Percentiles rank a stretch among this genome's conserved stretches.
These are phyloP conservation scores for Diceros bicornis DNA, from an alignment of 2,797 vertebrate species.

Conservation along the genomic window DNA sequence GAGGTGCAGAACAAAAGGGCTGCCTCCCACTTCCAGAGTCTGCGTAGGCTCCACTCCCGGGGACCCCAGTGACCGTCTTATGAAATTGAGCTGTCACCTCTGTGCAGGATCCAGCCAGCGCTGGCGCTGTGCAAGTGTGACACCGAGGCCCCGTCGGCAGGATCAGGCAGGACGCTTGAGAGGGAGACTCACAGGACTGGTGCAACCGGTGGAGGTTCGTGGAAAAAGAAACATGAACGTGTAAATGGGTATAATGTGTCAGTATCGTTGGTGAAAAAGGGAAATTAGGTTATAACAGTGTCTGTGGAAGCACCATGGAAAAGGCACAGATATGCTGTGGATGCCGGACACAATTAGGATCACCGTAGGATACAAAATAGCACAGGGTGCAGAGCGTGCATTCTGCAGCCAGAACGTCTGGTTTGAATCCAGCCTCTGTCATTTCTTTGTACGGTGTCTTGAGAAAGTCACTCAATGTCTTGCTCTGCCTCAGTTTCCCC, in stretches of 20 bases:
- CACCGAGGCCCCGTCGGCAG: accelerated
- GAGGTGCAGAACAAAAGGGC: not conserved
- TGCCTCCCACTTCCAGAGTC: not conserved
- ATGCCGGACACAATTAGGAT: accelerated
- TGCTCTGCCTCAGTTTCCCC: not conserved
- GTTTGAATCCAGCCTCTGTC: not conserved
- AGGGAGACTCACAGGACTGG: not conserved
- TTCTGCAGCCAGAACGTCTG: not conserved
- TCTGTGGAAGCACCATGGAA: not conserved
- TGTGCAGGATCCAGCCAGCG: not conserved
- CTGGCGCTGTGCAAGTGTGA: not conserved
- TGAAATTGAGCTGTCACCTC: not conserved
- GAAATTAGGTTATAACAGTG: not conserved
- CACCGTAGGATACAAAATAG: accelerated
- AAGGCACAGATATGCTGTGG: not conserved
- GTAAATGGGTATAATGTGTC: not conserved
- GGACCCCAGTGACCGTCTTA: not conserved
- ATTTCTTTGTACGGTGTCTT: not conserved
- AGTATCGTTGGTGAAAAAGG: not conserved
- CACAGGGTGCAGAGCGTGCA: accelerated
- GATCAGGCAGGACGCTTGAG: not conserved
- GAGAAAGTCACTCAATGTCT: not conserved
- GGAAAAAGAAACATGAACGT: not conserved
- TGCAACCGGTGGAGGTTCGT: not conserved
- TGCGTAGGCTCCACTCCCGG: not conserved